phyloP scores from a whole-genome alignment of 2,113 vertebrate species.

The Microtus ochrogaster region DNA sequence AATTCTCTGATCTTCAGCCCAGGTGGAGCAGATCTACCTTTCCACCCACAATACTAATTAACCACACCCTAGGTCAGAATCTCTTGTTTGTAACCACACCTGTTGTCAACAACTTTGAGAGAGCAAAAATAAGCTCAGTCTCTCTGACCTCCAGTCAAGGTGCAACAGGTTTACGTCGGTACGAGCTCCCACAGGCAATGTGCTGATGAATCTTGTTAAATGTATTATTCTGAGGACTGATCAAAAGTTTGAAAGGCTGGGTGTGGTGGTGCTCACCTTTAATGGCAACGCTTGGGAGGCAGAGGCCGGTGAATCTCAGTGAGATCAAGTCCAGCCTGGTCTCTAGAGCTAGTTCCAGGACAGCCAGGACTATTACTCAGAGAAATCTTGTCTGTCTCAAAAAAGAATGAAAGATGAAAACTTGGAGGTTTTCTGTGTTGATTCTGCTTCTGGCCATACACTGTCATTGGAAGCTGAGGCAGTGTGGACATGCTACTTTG shows the following conservation, averaged over 20 bases:
- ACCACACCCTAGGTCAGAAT: too few species aligned
- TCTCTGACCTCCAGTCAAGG: too few species aligned
- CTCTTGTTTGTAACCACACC: too few species aligned
- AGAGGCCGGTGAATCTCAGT: not conserved
- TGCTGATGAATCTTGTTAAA: not conserved
- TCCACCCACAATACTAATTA: too few species aligned
- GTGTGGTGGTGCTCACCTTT: not conserved
- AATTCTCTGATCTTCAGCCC: too few species aligned
- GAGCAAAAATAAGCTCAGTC: too few species aligned
- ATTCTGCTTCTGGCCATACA: not conserved
- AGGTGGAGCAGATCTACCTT: too few species aligned
- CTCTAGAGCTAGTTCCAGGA: not conserved
- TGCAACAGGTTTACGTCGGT: too few species aligned
- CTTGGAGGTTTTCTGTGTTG: not conserved
- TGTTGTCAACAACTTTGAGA: too few species aligned
- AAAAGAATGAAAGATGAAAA: not conserved
- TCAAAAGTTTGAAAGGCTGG: not conserved
- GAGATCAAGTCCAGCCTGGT: not conserved
- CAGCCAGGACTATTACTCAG: not conserved
- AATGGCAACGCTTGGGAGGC: not conserved
- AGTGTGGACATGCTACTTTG: too few species aligned
- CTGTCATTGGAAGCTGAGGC: constrained; percentile 1
- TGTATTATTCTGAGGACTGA: not conserved
- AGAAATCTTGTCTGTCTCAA: not conserved
- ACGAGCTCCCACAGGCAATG: too few species aligned